phyloP scores from a whole-genome alignment of 2,113 vertebrate species.

The Egretta garzetta region DNA sequence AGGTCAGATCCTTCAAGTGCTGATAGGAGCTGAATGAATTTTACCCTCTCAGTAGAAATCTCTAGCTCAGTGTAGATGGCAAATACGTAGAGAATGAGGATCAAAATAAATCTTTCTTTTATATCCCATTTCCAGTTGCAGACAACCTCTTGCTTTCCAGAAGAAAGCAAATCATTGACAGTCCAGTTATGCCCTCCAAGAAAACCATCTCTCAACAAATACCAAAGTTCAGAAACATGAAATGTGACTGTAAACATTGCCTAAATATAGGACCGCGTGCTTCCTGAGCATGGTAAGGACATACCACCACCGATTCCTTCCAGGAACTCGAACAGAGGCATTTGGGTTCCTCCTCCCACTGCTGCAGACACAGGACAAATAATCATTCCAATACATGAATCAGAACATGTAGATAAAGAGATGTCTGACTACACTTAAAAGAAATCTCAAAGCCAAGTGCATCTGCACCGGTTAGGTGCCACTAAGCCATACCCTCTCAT shows the following conservation, averaged over 20 bases:
- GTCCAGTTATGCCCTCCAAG: neutral
- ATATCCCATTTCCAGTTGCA: neutral
- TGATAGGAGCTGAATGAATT: neutral
- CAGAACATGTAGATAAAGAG: neutral
- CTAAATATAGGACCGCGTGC: neutral
- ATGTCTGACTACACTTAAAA: neutral
- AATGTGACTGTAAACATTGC: neutral
- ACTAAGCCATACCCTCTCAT: neutral
- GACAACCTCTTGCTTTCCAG: neutral
- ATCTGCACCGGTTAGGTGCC: neutral
- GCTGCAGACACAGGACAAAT: neutral
- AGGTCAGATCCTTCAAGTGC: neutral
- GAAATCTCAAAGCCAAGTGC: neutral
- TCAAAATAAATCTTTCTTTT: neutral
- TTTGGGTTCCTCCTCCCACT: neutral
- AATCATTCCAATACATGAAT: neutral
- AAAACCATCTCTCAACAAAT: neutral
- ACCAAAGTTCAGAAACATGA: neutral
- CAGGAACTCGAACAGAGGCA: neutral
- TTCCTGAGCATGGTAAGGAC: neutral
- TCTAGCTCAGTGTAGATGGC: neutral
- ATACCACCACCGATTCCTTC: neutral
- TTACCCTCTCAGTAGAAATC: neutral
- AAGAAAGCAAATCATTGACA: neutral
- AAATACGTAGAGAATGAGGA: neutral